Base-by-base conservation (phyloP, 2,113 vertebrate species). In the Psophia crepitans region DNA sequence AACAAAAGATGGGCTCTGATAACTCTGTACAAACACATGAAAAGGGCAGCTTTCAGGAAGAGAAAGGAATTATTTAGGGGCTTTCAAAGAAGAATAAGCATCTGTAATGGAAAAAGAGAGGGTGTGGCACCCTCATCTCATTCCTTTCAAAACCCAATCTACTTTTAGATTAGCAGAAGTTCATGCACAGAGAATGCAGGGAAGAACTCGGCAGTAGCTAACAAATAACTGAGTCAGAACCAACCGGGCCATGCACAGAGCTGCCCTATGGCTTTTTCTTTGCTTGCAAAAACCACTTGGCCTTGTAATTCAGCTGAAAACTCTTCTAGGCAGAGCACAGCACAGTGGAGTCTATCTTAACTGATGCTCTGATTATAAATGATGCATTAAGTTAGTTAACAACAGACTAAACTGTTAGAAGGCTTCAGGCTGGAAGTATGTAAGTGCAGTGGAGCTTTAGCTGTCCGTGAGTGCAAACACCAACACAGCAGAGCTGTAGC, bases 301-400 rank as follows among this genome's bases (percentile, higher is more conserved):
- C 71, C 88, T 68, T 2, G 14, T 89, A 93, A 91, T 77, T 69
- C 78, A 41, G n/a, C 46, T 65, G 60, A 24, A 92, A 74, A 56
- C 51, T 65, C 63, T 95, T 78, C 56, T 23, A 84, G 93, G 83
- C 37, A 90, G 56, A 60, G 79, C 71, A 90, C 20, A 41, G 61
- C 4, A 2, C 46, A 79, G 53, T 2, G 5, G 70, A 85, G 66
- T 46, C 73, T 90, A 75, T 68, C 57, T 93, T 49, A 75, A 76
- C 39, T 68, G 84, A 43, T 71, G 87, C 39, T 79, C 65, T 71
- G 43, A 77, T 64, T 82, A 94, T 91, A 95, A 95, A 94, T 85
- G 93, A 94, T 48, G 41, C 61, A 90, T 82, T 87, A 57, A 90
- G 74, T 33, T 57, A 74, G 90, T 73, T 88, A 95, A 79, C 54